These are phyloP conservation scores for Anhinga anhinga DNA, from an alignment of 2,113 vertebrate genomes.

Conservation along the genomic window DNA sequence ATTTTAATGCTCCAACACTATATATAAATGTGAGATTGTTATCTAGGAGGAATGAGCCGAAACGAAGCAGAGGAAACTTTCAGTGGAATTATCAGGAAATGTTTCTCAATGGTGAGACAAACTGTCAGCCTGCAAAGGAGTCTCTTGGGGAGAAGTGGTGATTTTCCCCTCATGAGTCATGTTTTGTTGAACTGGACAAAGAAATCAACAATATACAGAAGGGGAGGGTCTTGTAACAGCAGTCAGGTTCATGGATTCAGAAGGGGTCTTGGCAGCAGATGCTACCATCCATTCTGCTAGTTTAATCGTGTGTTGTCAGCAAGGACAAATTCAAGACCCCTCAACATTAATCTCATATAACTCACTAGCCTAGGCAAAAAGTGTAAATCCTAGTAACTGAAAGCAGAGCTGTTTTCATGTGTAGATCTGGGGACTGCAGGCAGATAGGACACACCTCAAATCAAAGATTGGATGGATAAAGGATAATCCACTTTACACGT, in stretches of 20 bases:
- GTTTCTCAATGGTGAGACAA: conserved; percentile 22
- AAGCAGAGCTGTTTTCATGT: neutral
- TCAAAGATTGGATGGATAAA: neutral
- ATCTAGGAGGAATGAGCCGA: neutral
- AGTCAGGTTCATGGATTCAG: neutral
- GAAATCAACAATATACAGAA: neutral
- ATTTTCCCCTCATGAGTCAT: conserved; percentile 8
- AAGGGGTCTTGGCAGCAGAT: neutral
- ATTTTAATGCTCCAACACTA: neutral
- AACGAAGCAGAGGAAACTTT: neutral
- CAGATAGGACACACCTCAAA: neutral
- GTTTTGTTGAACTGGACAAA: neutral
- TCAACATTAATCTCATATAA: neutral
- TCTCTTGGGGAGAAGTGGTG: neutral
- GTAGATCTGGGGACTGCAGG: neutral
- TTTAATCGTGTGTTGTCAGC: rapidly evolving
- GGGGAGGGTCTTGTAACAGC: rapidly evolving
- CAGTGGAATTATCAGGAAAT: conserved; percentile 19
- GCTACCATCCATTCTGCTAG: neutral
- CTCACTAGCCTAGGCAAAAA: neutral
- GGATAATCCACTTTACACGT: rapidly evolving
- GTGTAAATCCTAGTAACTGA: neutral
- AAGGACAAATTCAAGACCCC: neutral
- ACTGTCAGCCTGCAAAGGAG: neutral
- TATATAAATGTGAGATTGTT: neutral